Evolutionary conservation across 2,888 invertebrate genomes (phyloP).

Genomic region (Dermolepida albohirtum): DNA sequence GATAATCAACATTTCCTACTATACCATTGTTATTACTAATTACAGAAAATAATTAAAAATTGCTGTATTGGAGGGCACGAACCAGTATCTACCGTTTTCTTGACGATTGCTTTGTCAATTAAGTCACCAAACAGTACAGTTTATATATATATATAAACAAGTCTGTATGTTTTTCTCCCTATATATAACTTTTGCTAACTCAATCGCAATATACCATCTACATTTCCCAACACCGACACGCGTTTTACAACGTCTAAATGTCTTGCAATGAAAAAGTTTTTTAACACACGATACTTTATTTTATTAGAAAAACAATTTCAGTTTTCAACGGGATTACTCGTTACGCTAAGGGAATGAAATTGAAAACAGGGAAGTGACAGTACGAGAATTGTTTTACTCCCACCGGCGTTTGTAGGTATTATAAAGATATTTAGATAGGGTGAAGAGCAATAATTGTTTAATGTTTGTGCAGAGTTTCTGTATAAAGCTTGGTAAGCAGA

Average conservation of each 20-base stretch:
- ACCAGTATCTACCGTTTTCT: too few species aligned
- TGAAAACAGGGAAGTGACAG: conserved; percentile 23
- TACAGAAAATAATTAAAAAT: too few species aligned
- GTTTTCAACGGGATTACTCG: conserved; percentile 32
- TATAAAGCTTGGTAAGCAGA: conserved; percentile 40
- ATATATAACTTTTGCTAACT: too few species aligned
- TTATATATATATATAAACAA: too few species aligned
- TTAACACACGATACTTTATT: conserved; percentile 23
- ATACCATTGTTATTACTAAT: too few species aligned
- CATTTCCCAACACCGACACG: too few species aligned
- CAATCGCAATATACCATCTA: too few species aligned
- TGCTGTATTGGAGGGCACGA: too few species aligned
- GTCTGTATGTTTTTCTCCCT: too few species aligned
- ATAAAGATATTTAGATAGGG: conserved; percentile 14
- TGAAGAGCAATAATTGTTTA: conserved; percentile 38
- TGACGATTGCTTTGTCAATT: too few species aligned
- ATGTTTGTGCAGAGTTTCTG: conserved; percentile 29
- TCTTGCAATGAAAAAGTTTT: neutral
- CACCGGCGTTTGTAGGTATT: conserved; percentile 11
- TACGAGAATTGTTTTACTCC: conserved; percentile 4
- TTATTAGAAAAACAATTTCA: conserved; percentile 32
- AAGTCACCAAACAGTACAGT: too few species aligned
- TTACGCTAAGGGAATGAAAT: conserved; percentile 30
- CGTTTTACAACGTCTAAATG: neutral
- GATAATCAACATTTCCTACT: too few species aligned